Base-by-base conservation (phyloP, 2,888 invertebrate genomes). In the Sphecodes monilicornis region DNA sequence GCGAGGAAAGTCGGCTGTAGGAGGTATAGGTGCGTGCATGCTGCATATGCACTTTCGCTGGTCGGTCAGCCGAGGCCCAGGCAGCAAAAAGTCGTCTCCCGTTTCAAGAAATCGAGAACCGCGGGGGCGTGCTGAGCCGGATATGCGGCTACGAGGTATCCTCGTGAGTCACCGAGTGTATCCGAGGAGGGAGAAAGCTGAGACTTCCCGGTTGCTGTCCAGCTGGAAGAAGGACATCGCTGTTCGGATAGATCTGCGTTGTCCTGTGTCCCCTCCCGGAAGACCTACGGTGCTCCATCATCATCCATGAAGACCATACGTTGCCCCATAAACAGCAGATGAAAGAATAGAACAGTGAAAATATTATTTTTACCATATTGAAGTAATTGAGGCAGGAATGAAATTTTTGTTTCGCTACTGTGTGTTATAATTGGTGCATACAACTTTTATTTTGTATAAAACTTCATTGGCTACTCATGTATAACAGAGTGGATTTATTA, bases 71-170 rank as follows among this genome's bases (percentile, higher is more conserved):
- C 69, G 74, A 13, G 64, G 13, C 3, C 43, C 29, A 32, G 8
- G n/a, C 10, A n/a, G 16, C 57, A 66, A 36, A 66, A 66, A 32
- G 29, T 26, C 50, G 22, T 72, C 71, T 75, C 57, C 22, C 43
- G 66, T 84, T 84, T 78, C 66, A 71, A 83, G 84, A 75, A 84
- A 84, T 78, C 72, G 77, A 76, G 85, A 79, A 32, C 54, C 73
- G 66, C 70, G 80, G 26, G 73, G 74, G 74, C 69, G 84, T 66
- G 41, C 46, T n/a, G 26, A 69, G 70, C 70, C 74, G 85, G 77
- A 85, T 77, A 69, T 80, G 77, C 77, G 73, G 50, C 73, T 74
- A 2, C 18, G 29, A n/a, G 36, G 60, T 77, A 60, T 43, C 68
- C 43, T 22, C 57, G 68, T 36, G 46, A 71, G 41, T 66, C 70